phyloP scores from a whole-genome alignment of 2,888 invertebrate species.

The Calephelis perditalis region DNA sequence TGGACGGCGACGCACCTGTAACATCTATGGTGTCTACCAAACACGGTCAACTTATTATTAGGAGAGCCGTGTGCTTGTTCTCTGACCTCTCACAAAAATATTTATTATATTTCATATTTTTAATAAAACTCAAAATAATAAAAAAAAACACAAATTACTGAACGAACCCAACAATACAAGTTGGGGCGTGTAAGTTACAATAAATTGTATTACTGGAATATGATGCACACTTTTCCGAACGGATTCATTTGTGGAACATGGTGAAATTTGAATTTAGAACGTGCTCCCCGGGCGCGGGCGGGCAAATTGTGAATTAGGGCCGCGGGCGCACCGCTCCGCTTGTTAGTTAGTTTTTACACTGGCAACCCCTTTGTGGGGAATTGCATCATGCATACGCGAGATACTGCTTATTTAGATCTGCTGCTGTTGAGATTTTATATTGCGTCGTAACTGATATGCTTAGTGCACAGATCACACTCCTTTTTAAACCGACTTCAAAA shows the following conservation, averaged over 20 bases:
- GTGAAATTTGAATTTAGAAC: slow-evolving; percentile 58
- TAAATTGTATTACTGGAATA: slow-evolving; percentile 13
- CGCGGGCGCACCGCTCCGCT: slow-evolving; percentile 60
- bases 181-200: neutral
- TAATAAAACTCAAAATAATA: no score
- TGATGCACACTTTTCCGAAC: slow-evolving; percentile 47
- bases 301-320: slow-evolving; percentile 69
- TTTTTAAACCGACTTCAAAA: no score
- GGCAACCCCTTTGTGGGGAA: slow-evolving; percentile 64
- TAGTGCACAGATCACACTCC: neutral
- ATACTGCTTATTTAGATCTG: slow-evolving; percentile 17
- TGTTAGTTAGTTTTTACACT: slow-evolving; percentile 71
- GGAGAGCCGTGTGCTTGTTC: no score
- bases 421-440: slow-evolving; percentile 19
- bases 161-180: neutral
- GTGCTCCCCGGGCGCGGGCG: slow-evolving; percentile 54
- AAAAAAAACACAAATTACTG: neutral
- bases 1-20: no score
- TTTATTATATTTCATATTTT: no score
- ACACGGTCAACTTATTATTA: no score
- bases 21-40: no score
- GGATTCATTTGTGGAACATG: slow-evolving; percentile 56
- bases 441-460: neutral
- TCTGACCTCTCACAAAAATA: no score
- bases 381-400: slow-evolving; percentile 50